phyloP scores from a whole-genome alignment of 2,113 vertebrate genomes.

The Apteryx mantelli region DNA sequence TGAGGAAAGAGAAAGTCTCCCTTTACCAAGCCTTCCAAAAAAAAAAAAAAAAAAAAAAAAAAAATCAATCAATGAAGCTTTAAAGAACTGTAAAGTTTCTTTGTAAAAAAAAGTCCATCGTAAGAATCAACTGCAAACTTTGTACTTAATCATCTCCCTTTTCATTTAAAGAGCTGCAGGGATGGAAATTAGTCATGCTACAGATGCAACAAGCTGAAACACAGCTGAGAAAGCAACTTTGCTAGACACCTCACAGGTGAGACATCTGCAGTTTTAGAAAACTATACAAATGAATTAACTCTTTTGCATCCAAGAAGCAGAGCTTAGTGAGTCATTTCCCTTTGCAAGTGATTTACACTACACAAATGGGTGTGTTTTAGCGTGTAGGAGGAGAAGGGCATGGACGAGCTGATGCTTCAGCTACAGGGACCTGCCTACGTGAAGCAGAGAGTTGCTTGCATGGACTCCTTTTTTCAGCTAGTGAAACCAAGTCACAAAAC shows the following conservation, averaged over 20 bases:
- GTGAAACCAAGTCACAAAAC: background rate
- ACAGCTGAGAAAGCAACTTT: background rate
- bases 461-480: slow-evolving; percentile 25
- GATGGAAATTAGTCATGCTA: background rate
- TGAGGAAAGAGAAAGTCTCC: background rate
- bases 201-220: background rate
- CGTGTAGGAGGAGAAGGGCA: slow-evolving; percentile 11
- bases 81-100: background rate
- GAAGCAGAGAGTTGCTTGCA: slow-evolving; percentile 28
- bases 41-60: background rate
- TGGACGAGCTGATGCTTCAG: background rate
- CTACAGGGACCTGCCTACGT: slow-evolving; percentile 12
- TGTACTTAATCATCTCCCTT: background rate
- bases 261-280: background rate
- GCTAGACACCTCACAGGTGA: background rate
- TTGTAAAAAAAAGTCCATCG: background rate
- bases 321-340: background rate
- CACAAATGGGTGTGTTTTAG: background rate
- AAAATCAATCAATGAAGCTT: background rate
- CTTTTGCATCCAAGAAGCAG: background rate
- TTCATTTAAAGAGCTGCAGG: background rate
- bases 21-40: background rate
- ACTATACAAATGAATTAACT: background rate
- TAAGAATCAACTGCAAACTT: background rate
- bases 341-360: background rate